Percentiles rank a stretch among this genome's conserved stretches.
phyloP scores from a whole-genome alignment of 2,113 vertebrate genomes.

The Hymenochirus boettgeri region DNA sequence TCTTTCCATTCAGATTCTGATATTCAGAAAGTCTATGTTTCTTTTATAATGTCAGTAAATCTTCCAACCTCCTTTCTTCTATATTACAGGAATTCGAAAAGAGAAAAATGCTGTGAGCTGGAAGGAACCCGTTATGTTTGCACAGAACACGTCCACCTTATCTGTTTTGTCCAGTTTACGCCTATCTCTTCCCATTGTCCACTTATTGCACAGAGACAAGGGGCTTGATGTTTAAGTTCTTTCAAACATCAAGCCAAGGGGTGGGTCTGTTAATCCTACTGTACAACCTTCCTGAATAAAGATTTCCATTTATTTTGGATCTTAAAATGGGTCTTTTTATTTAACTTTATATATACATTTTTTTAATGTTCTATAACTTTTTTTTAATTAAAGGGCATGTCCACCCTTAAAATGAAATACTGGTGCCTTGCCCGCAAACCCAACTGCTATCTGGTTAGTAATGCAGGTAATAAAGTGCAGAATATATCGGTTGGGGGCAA shows the following conservation, averaged over 20 bases:
- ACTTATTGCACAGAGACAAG: conserved; percentile 42
- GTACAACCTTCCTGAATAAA: conserved; percentile 63
- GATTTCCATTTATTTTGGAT: conserved; percentile 52
- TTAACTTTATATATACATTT: no score
- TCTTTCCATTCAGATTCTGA: neutral
- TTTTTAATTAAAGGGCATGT: no score
- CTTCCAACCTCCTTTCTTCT: neutral
- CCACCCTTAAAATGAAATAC: no score
- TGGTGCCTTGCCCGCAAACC: no score
- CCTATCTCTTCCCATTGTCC: conserved; percentile 43
- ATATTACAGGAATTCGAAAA: conserved; percentile 70
- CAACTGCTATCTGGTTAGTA: no score
- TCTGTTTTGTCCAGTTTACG: conserved; percentile 37
- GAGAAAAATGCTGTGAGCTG: conserved; percentile 64
- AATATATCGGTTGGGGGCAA: no score
- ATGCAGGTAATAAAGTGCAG: no score
- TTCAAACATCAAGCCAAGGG: conserved; percentile 28
- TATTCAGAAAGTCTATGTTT: no score
- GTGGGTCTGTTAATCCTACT: conserved; percentile 42
- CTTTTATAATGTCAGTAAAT: no score
- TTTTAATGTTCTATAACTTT: no score
- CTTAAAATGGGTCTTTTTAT: conserved; percentile 15
- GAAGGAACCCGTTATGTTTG: conserved; percentile 36
- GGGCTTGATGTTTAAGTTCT: conserved; percentile 46
- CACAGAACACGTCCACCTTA: conserved; percentile 35